Conservation (phyloP, 2,113 vertebrate species). For the Poeciliopsis prolifica region DNA sequence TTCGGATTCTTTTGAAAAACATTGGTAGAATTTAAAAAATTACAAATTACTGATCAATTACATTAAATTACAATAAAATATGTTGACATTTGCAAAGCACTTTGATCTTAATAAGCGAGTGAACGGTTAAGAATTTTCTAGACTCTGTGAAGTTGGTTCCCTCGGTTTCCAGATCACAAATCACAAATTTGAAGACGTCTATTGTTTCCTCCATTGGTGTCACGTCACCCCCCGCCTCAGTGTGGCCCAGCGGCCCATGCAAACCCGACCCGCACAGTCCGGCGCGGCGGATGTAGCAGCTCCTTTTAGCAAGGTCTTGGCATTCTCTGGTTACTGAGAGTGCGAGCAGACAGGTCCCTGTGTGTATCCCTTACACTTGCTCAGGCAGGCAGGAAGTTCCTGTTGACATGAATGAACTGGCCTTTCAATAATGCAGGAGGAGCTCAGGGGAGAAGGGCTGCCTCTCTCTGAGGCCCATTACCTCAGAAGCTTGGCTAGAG, state of each 20-base stretch:
- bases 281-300: slow-evolving; percentile 47
- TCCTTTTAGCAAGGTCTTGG: slow-evolving; percentile 53
- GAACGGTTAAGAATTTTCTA: slow-evolving; percentile 10
- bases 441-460: slow-evolving; percentile 50
- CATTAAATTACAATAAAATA: not conserved
- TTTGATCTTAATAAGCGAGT: slow-evolving; percentile 8
- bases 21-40: no score
- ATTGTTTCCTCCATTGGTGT: slow-evolving; percentile 34
- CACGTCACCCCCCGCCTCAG: slow-evolving; percentile 13
- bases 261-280: slow-evolving; percentile 5
- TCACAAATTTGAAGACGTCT: slow-evolving; percentile 37
- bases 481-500: slow-evolving; percentile 48
- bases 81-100: not conserved
- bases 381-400: slow-evolving; percentile 71
- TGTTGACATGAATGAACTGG: slow-evolving; percentile 72
- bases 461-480: slow-evolving; percentile 46
- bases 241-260: slow-evolving; percentile 36
- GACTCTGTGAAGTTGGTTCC: slow-evolving; percentile 9
- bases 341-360: slow-evolving; percentile 54
- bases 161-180: slow-evolving; percentile 29
- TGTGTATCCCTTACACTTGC: slow-evolving; percentile 67
- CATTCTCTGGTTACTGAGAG: slow-evolving; percentile 67
- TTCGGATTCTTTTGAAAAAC: no score
- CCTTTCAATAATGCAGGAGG: slow-evolving; percentile 73
- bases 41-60: no score